Base-by-base conservation (phyloP, 2,888 invertebrate species). In the Brenthis daphne region DNA sequence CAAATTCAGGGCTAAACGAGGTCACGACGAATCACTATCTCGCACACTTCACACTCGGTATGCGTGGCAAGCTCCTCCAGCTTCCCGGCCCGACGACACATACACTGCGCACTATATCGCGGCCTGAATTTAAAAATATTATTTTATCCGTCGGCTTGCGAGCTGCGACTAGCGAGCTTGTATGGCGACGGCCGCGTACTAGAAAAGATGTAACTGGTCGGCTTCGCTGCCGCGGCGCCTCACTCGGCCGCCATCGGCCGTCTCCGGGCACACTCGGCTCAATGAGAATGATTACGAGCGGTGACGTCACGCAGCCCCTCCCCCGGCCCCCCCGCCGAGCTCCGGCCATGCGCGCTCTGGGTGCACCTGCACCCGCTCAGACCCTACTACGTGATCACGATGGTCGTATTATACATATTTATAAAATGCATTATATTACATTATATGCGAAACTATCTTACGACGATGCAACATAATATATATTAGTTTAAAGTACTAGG, bases 171-270 rank as follows among this genome's bases (percentile, higher is more conserved):
- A 20, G 85, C 83, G 85, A 79, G 77, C 87, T 79, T 80, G 78
- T 73, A 73, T 81, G 82, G 82, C 77, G 88, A 82, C 86, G 85
- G 81, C 77, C 87, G 90, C 88, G 88, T 85, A 91, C 91, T 92
- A 89, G 89, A 88, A 87, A 86, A 80, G 80, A 85, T 82, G 83
- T 79, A 82, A 84, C 88, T 84, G 86, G 90, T 89, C 85, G 90
- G 91, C 88, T 86, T 82, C 87, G 89, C 85, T 80, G 81, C 76
- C 81, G 72, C 72, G 73, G 63, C 67, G 74, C 58, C 77, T 74
- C 77, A 81, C 71, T 88, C 89, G 88, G 85, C 72, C 60, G 71
- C 48, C 71, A 73, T 88, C 90, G 90, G 85, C 70, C 20, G 70
- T 70, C 73, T 72, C 85, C 90, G 90, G 75, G 77, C 75, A 72